Conservation (phyloP, 2,113 vertebrate species). For the Equus przewalskii region DNA sequence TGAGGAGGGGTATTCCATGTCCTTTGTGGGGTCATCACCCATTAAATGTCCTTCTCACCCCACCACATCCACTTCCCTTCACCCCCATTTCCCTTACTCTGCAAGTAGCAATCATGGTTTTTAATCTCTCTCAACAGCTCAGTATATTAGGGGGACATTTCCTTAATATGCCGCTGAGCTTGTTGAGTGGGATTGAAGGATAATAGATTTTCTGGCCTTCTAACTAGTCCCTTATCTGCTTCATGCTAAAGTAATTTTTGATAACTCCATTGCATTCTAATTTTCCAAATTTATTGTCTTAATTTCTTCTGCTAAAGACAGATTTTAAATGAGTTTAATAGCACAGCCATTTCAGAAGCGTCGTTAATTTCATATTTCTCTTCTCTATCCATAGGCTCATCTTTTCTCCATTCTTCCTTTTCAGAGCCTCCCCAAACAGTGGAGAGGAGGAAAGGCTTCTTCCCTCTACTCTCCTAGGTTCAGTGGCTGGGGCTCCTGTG, state of each 20-base stretch:
- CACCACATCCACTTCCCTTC: no score
- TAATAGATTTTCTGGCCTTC: not conserved
- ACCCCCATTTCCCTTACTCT: not conserved
- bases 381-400: not conserved
- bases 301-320: slow-evolving; percentile 65
- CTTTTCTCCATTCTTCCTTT: not conserved
- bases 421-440: not conserved
- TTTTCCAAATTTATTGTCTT: slow-evolving; percentile 67
- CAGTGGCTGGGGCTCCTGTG: fast-evolving
- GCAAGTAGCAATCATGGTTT: not conserved
- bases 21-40: not conserved
- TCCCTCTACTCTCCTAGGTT: not conserved
- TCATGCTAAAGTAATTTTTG: slow-evolving; percentile 47
- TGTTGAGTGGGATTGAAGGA: not conserved
- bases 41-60: not conserved
- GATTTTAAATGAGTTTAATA: slow-evolving; percentile 63
- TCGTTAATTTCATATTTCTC: slow-evolving; percentile 19
- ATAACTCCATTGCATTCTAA: slow-evolving; percentile 35
- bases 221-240: slow-evolving; percentile 35
- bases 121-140: slow-evolving; percentile 24
- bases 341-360: not conserved
- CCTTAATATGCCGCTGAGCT: not conserved
- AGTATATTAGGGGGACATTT: not conserved
- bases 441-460: not conserved
- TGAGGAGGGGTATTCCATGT: not conserved